Evolutionary conservation across 2,888 invertebrate genomes (phyloP), one percentile per base, ranked within the genome.

Genomic region (Nudaria mundana): DNA sequence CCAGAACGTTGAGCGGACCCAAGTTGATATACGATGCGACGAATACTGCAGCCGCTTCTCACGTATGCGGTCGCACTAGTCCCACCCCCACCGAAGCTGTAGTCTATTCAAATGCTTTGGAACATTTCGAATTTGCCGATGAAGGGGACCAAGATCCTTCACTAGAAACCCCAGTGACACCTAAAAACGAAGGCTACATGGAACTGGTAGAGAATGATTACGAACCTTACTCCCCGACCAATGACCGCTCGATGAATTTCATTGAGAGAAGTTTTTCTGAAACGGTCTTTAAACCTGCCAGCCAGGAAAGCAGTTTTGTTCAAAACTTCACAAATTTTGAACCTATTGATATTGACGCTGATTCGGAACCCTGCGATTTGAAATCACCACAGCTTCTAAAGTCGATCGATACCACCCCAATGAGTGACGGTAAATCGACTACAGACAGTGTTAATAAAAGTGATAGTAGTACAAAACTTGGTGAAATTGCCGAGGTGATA

Each of bases 41-140:
- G 43, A 90, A 85, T 55, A 69, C 85, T 14, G 73, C 81, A 0
- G 74, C 80, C 14, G 59, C 79, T 2, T 74, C 83, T 0, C 89
- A 89, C 45, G 85, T 89, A 1, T 89, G 89, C 46, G 89, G 89
- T 0, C 72, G 81, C 8, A 69, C 67, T 1, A 79, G 77, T 45
- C 80, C 82, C 0, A 40, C 55, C 2, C 80, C 82, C 0, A 40
- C 55, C 2, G 73, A 77, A 18, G 62, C 71, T 0, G 70, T 86
- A 2, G 72, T 77, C 0, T 86, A 78, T 49, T 82, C 82, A 0
- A 84, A 91, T 43, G 93, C 94, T 34, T 86, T 93, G 30, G 95
- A 95, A 54, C 93, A 94, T 65, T 94, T 96, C 52, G 95, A 95
- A 66, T 97, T 94, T 66, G 96, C 95, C 89, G 97, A 97, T 67